Evolutionary conservation across 2,888 invertebrate species (phyloP), one percentile per base, ranked within the genome.

Genomic region (Drosophila longiperda): DNA sequence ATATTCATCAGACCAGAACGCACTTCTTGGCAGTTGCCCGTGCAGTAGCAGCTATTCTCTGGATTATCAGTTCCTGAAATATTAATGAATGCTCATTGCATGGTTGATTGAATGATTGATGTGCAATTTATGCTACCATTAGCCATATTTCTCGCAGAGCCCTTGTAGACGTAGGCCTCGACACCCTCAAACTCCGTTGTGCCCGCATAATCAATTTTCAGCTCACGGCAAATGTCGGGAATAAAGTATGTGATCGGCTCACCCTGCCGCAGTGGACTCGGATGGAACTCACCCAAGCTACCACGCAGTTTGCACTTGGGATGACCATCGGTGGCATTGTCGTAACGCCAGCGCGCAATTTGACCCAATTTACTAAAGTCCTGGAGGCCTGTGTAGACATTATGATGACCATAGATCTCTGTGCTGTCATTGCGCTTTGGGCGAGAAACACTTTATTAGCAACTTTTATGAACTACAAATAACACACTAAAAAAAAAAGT

Each of bases 261-360:
- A 3, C 94, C 94, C 80, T 95, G 95, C 0, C 93, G 93, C 75
- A 95, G 92, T 72, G 95, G 93, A 0, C 96, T 95, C 0, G 96
- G 95, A 91, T 96, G 96, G 89, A 97, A 95, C 93, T 97, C 97
- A 0, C 97, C 97, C 0, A 96, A 95, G 36, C 97, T 96, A 17
- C 97, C 97, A 57, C 94, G 93, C 0, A 97, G 83, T 23, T 94
- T 94, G 90, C 96, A 96, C 1, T 94, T 91, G 1, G 89, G 78
- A 73, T 94, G 94, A 86, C 94, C 90, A 70, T 93, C 88, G 0
- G 95, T 94, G 0, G 93, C 92, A 58, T 95, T 94, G 29, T 93
- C 92, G 76, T 95, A 94, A 89, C 97, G 96, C 97, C 97, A 98
- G 7, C 93, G 93, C 36, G 95, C 93, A 34, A 97, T 93, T 81